Evolutionary conservation across 2,888 invertebrate species (phyloP), one percentile per base, ranked within the genome.

Genomic region (Bibio marci): DNA sequence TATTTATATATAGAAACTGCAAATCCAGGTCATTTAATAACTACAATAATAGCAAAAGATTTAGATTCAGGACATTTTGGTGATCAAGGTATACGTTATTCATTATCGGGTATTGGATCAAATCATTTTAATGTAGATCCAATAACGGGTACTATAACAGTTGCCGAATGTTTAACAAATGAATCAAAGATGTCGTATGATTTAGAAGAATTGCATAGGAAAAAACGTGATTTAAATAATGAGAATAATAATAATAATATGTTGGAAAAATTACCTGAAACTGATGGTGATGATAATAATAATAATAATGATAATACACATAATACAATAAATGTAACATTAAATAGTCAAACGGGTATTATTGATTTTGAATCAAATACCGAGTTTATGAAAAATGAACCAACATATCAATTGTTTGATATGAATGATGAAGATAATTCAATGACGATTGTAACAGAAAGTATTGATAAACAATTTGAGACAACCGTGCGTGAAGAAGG

Each of bases 1-100:
- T n/a, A n/a, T n/a, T n/a, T n/a, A n/a, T n/a, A n/a, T n/a, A 19
- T 33, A 47, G 62, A 62, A 47, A 55, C 58, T n/a, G 58, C 62
- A 0, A 40, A 52, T 19, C 52, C 58, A 3, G 59, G 61, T 2
- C 76, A 79, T 28, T 67, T 73, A 38, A 75, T 92, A 26, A 70
- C 77, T 1, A 76, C 76, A 3, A 76, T 92, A 30, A 74, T 70
- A 34, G 92, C 91, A 2, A 75, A 70, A 40, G 92, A 92, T 61
- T 66, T 80, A 35, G 92, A 92, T 56, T 80, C 81, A 45, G 83
- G 81, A 14, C 64, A 59, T 44, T 87, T 77, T 53, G 91, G 91
- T 1, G 80, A 79, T 35, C 74, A 76, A 39, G 87, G 91, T 10
- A 79, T 92, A 48, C 67, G 82, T 17, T 94, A 91, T 60, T 73